Conservation (phyloP, 2,797 vertebrate species). For the Anguilla pacifica region DNA sequence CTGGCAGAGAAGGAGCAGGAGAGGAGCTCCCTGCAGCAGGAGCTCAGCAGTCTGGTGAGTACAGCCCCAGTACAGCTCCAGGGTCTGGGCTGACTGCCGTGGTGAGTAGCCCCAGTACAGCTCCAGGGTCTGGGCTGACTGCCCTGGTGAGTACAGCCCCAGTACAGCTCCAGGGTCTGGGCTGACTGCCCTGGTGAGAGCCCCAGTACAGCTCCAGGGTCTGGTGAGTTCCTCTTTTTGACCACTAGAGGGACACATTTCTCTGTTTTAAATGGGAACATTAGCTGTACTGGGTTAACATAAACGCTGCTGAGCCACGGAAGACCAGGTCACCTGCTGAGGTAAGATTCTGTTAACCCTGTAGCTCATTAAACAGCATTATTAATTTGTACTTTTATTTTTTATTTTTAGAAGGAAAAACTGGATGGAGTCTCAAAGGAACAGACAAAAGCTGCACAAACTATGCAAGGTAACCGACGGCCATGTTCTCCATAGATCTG, state of each 20-base stretch:
- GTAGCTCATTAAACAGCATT: not conserved
- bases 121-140: too few species aligned
- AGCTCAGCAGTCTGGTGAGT: constrained; percentile 85
- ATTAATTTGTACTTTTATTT: constrained; percentile 22
- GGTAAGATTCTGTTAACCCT: not conserved
- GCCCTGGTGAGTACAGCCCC: too few species aligned
- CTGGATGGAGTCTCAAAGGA: constrained; percentile 75
- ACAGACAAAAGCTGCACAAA: constrained; percentile 72
- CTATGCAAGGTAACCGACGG: constrained; percentile 83
- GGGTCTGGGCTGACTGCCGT: not conserved
- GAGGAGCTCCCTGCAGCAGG: constrained; percentile 79
- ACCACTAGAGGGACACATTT: constrained; percentile 23
- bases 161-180: too few species aligned
- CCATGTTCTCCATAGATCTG: not conserved
- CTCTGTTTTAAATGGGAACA: not conserved
- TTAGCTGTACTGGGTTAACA: too few species aligned
- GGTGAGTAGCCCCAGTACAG: too few species aligned
- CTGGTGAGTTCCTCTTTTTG: not conserved
- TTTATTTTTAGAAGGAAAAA: constrained; percentile 79
- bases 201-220: too few species aligned
- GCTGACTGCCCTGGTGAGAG: too few species aligned
- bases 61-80: not conserved
- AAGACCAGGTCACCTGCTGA: not conserved
- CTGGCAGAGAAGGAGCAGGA: constrained; percentile 76
- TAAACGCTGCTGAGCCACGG: not conserved